Percentiles rank a stretch among this genome's conserved stretches.
These are phyloP conservation scores for Phenganax subtilis DNA, from an alignment of 92 coral and sea anemone species.

Conservation along the genomic window DNA sequence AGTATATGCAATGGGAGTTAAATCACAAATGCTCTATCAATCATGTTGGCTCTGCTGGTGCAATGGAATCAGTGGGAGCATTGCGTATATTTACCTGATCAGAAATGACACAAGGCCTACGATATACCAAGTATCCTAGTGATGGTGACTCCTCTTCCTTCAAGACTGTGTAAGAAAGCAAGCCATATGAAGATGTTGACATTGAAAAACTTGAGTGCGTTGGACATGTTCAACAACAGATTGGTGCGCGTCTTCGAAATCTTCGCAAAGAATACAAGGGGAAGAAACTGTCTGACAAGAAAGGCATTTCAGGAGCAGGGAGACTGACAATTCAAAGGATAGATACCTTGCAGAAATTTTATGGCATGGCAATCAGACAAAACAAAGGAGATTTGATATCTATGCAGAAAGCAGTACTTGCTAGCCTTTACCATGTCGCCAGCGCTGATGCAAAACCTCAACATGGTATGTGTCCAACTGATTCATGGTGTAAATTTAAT, in stretches of 20 bases:
- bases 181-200: constrained; percentile 5
- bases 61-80: constrained; percentile 2
- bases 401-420: background rate
- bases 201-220: constrained; percentile 1
- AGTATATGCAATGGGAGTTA: background rate
- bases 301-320: constrained; percentile 10
- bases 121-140: constrained; percentile 29
- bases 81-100: background rate
- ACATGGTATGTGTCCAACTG: background rate
- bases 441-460: no score
- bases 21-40: background rate
- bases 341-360: background rate
- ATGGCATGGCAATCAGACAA: background rate
- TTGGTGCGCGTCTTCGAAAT: background rate
- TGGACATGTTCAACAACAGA: background rate
- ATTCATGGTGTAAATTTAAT: background rate
- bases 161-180: background rate
- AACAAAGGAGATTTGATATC: background rate
- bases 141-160: constrained; percentile 24
- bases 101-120: constrained; percentile 15
- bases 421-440: background rate
- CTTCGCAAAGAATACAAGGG: background rate
- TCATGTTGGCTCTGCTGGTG: background rate
- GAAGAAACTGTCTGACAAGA: background rate
- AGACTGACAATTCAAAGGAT: background rate